phyloP scores from a whole-genome alignment of 1,140 invertebrate species.

The Brachionus rotundiformis region DNA sequence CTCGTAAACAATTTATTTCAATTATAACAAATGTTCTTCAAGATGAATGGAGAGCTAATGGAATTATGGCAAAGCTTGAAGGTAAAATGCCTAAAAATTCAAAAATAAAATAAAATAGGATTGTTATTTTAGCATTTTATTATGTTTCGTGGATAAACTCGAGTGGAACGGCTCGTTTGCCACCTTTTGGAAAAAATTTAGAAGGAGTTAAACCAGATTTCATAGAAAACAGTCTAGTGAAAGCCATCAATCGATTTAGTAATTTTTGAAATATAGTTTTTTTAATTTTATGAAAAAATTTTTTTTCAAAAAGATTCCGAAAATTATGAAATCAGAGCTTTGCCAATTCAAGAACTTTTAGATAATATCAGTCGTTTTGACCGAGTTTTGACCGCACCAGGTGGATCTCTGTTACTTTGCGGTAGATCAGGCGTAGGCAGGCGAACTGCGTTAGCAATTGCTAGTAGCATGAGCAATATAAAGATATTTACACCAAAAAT shows the following conservation, averaged over 20 bases:
- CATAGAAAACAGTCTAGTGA: constrained; percentile 70
- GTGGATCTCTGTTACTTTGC: constrained; percentile 73
- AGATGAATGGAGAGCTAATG: constrained; percentile 64
- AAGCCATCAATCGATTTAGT: constrained; percentile 72
- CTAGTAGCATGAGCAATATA: constrained; percentile 73
- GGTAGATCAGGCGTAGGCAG: constrained; percentile 78
- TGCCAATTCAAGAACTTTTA: constrained; percentile 72
- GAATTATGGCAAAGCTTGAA: constrained; percentile 63
- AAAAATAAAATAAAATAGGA: not conserved
- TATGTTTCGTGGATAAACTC: constrained; percentile 65
- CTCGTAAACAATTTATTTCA: constrained; percentile 71
- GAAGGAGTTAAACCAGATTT: constrained; percentile 67
- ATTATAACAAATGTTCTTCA: constrained; percentile 68
- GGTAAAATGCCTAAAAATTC: constrained; percentile 55
- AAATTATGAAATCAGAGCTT: constrained; percentile 67
- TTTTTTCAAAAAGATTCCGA: constrained; percentile 64
- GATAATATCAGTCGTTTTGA: constrained; percentile 70
- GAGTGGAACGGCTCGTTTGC: constrained; percentile 59
- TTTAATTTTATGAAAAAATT: not conserved
- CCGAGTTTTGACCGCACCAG: constrained; percentile 68
- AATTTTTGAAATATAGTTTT: constrained; percentile 55
- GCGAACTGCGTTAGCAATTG: constrained; percentile 73
- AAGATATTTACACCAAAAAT: constrained; percentile 71
- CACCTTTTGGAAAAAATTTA: constrained; percentile 66
- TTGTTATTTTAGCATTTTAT: constrained; percentile 56